Percentiles rank a stretch among this genome's conserved stretches.
Evolutionary conservation across 2,888 invertebrate species (phyloP).

Genomic region (Nesidiocoris tenuis): DNA sequence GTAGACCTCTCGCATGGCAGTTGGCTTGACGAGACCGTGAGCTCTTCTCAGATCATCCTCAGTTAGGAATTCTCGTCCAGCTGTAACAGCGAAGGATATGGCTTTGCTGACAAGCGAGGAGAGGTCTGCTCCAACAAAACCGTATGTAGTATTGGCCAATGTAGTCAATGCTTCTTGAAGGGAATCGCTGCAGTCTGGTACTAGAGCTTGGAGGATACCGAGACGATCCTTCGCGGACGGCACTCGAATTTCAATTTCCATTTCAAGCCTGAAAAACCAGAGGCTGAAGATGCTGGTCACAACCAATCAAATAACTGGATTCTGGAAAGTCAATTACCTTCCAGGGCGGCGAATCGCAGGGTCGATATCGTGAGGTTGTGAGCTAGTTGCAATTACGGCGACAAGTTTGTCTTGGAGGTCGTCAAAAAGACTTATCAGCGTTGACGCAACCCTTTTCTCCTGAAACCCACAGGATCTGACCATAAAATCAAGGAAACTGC

Average conservation of each 20-base stretch:
- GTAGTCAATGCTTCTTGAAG: conserved; percentile 60
- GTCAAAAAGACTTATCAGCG: conserved; percentile 66
- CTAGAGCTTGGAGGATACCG: conserved; percentile 68
- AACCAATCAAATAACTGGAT: no score
- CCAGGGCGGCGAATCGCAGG: conserved; percentile 74
- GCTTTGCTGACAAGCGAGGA: conserved; percentile 75
- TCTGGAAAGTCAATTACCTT: conserved; percentile 51
- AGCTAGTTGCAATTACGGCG: conserved; percentile 75
- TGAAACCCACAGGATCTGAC: no score
- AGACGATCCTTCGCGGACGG: conserved; percentile 67
- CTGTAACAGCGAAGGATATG: conserved; percentile 55
- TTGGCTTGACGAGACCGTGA: conserved; percentile 72
- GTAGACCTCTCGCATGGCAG: conserved; percentile 86
- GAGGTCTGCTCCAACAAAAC: conserved; percentile 88
- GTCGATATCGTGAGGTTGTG: conserved; percentile 74
- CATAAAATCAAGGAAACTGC: no score
- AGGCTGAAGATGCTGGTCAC: no score
- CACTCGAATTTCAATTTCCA: conserved; percentile 76
- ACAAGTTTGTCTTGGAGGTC: conserved; percentile 61
- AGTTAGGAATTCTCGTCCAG: conserved; percentile 52
- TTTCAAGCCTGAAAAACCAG: conserved; percentile 68
- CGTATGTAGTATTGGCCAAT: conserved; percentile 75
- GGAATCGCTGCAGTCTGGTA: conserved; percentile 53
- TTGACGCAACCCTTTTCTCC: conserved; percentile 70
- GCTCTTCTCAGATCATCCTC: conserved; percentile 64